Evolutionary conservation across 1,140 invertebrate genomes (phyloP), one percentile per base, ranked within the genome.

Genomic region (Drosophila ogumai): DNA sequence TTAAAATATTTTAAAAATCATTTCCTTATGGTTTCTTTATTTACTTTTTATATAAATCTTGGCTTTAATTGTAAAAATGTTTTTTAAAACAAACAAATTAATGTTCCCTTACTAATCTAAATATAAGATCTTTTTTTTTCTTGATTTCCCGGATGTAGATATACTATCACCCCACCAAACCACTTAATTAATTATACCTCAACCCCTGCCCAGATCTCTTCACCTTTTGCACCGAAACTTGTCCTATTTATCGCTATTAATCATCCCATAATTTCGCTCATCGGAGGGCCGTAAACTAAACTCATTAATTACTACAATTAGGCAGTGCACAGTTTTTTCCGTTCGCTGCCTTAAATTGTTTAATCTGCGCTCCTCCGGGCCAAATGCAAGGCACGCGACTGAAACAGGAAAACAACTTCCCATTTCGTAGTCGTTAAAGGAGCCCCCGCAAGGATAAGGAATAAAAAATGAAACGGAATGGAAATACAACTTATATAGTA

Each of bases 301-400:
- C 84, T 73, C 80, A 87, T 87, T 87, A 87, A 88, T 87, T 88
- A 88, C 73, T 73, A 82, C 84, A 87, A 87, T 87, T 87, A 87
- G 67, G 72, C 65, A 73, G 57, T 72, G 73, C 50, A 56, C 46
- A 64, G 46, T 80, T 67, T 77, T 49, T 52, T 81, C 60, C 71
- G 60, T 47, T 81, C 49, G 49, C 41, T 54, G 13, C 67, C 56
- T 46, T 36, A 68, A 76, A 75, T 67, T 67, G 67, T 78, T 85
- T 86, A 81, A 90, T 90, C 77, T 80, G 17, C 50, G 19, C 32
- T 47, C 36, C 44, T 74, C 46, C 64, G 19, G 15, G 41, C 38
- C 22, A 47, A 80, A 65, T 81, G 66, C 36, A 50, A 56, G 36
- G 73, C 84, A 88, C 84, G 84, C 84, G 85, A 88, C 85, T 78